These are phyloP conservation scores for Drosophila helvetica DNA, from an alignment of 2,888 invertebrate genomes.

Conservation along the genomic window DNA sequence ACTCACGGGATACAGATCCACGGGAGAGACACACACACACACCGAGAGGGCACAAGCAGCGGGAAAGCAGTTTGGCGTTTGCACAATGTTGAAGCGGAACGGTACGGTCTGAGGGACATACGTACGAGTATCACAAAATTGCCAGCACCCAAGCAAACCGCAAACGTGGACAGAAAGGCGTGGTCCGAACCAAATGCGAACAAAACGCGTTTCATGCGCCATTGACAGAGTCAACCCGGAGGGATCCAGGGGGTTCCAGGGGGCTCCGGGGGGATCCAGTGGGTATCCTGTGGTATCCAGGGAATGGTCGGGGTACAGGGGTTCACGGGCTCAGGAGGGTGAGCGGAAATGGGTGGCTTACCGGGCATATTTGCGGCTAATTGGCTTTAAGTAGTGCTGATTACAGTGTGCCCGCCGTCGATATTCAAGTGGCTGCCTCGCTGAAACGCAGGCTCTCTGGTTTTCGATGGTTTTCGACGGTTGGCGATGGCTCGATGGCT, in stretches of 20 bases:
- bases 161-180: slow-evolving; percentile 76
- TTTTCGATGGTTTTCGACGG: not conserved
- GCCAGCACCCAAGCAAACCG: slow-evolving; percentile 55
- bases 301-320: slow-evolving; percentile 33
- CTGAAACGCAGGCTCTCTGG: not conserved
- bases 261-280: not conserved
- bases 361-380: slow-evolving; percentile 79
- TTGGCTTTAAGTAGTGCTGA: slow-evolving; percentile 79
- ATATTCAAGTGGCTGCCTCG: slow-evolving; percentile 43
- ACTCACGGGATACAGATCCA: not conserved
- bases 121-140: slow-evolving; percentile 64
- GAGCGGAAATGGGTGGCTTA: slow-evolving; percentile 52
- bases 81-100: slow-evolving; percentile 60
- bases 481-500: slow-evolving; percentile 7
- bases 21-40: not conserved
- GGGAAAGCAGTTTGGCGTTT: slow-evolving; percentile 51
- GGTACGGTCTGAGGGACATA: slow-evolving; percentile 21
- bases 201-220: slow-evolving; percentile 73
- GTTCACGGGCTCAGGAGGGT: not conserved
- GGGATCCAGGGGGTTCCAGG: not conserved
- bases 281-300: slow-evolving; percentile 47
- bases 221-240: slow-evolving; percentile 53
- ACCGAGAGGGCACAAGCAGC: not conserved
- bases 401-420: slow-evolving; percentile 65
- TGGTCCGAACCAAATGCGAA: slow-evolving; percentile 71